Percentiles rank a stretch among this genome's conserved stretches.
phyloP scores from a whole-genome alignment of 2,113 vertebrate species.

The rat (Rattus norvegicus) region DNA sequence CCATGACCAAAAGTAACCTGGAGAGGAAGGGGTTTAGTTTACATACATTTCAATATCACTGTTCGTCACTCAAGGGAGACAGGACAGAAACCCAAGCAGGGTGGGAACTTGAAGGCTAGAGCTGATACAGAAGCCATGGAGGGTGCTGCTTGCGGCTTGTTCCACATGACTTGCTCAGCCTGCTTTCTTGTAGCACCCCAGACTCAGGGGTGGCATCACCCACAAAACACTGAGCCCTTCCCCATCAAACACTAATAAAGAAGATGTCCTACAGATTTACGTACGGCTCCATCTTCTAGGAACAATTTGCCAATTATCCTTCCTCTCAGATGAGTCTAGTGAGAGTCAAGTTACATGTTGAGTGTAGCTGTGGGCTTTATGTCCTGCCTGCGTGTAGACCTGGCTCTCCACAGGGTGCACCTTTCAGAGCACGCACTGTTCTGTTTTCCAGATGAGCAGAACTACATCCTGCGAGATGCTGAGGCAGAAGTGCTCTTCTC shows the following conservation, averaged over 20 bases:
- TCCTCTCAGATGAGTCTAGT: neutral
- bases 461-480: conserved; percentile 92
- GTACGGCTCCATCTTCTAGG: neutral
- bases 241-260: neutral
- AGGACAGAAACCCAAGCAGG: neutral
- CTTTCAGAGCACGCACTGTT: fast-evolving
- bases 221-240: neutral
- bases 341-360: neutral
- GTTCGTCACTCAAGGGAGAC: neutral
- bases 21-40: neutral
- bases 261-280: neutral
- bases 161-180: neutral
- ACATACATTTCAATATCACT: neutral
- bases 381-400: neutral
- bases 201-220: neutral
- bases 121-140: neutral
- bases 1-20: neutral
- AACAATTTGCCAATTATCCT: neutral
- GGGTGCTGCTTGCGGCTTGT: neutral
- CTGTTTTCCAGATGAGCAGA: conserved; percentile 92
- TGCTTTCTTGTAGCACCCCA: neutral
- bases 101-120: neutral
- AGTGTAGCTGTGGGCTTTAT: fast-evolving
- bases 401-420: neutral
- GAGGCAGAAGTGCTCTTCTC: conserved; percentile 97